phyloP scores from a whole-genome alignment of 2,888 invertebrate species.

The Colletes collaris region DNA sequence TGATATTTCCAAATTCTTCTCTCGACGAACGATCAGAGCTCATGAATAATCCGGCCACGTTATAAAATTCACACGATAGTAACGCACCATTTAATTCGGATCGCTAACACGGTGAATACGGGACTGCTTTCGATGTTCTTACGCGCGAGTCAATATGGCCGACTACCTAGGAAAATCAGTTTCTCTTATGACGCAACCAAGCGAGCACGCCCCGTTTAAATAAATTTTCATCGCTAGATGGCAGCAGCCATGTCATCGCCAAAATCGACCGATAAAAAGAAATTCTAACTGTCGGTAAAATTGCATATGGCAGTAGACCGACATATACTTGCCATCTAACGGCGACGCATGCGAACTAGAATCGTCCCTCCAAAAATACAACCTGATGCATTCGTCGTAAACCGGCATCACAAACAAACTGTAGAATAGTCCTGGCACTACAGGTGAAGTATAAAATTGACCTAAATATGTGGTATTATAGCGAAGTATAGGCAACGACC shows the following conservation, averaged over 20 bases:
- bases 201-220: slow-evolving; percentile 69
- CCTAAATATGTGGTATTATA: too few relatives aligned
- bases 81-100: slow-evolving; percentile 40
- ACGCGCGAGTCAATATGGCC: slow-evolving; percentile 75
- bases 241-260: slow-evolving; percentile 33
- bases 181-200: slow-evolving; percentile 78
- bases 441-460: too few relatives aligned
- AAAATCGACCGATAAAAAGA: neutral
- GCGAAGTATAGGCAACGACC: too few relatives aligned
- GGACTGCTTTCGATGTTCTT: slow-evolving; percentile 72
- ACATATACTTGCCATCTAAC: too few relatives aligned
- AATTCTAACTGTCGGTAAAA: slow-evolving; percentile 16
- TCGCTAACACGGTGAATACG: slow-evolving; percentile 53
- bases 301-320: neutral
- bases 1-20: slow-evolving; percentile 15
- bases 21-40: neutral
- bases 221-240: slow-evolving; percentile 68
- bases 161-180: slow-evolving; percentile 70
- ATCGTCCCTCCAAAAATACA: too few relatives aligned
- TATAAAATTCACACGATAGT: neutral
- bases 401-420: too few relatives aligned
- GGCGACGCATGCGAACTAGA: too few relatives aligned
- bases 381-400: too few relatives aligned
- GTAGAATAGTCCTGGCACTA: too few relatives aligned
- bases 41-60: slow-evolving; percentile 9